Evolutionary conservation across 2,797 vertebrate genomes (phyloP), one percentile per base, ranked within the genome.

Genomic region (Tiaroga cobitis): DNA sequence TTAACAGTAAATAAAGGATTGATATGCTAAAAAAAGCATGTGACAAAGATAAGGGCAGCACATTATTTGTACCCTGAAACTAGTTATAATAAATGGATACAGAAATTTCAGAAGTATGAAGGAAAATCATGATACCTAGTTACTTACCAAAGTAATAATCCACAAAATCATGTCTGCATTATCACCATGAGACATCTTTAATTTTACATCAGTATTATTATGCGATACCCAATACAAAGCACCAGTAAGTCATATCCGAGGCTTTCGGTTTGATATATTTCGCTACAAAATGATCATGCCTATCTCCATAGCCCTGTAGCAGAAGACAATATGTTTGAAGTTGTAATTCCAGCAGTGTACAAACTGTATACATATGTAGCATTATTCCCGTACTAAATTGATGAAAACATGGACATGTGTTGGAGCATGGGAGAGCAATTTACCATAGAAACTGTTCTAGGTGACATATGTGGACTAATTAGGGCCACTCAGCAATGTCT

Each of bases 401-500:
- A 46, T 74, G 68, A 72, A 85, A 80, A 80, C 83, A 73, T 72
- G 83, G 83, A 69, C 83, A 85, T 80, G 54, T 82, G 65, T 80
- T 68, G 37, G 73, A 85, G 39, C 79, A 73, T 16, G 63, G 51
- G 11, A 43, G 41, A 73, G 65, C 32, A 49, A 72, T 87, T 85
- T 73, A 83, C 82, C 49, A 75, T 82, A 86, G 59, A 70, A 83
- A 85, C 59, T 65, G 76, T 87, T 87, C 54, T 85, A 84, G 85
- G 73, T 82, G 85, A 74, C 85, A 87, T 86, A 84, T 79, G 81
- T 39, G 61, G 83, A 81, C 83, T 90, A 88, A 90, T 90, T 90
- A 88, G 74, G 78, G 78, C 76, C 85, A 65, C 82, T 87, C 83
- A 74, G 78, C 84, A 65, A 80, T 69, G 68, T 79, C 83, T 84